Evolutionary conservation across 2,888 invertebrate genomes (phyloP).

Genomic region (Sminthurinus aureus): DNA sequence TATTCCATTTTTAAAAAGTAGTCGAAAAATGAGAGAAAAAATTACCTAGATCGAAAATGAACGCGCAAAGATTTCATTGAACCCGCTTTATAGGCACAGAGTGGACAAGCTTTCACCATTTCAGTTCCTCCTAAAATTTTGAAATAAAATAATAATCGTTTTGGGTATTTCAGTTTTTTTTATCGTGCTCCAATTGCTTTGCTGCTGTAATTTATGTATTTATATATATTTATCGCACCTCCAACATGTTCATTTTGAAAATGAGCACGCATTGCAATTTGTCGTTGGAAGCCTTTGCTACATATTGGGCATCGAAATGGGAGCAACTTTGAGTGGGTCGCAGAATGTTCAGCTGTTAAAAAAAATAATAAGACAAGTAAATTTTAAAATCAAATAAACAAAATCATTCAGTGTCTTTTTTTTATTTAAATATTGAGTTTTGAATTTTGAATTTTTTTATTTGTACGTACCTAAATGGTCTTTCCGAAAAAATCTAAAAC

Average conservation of each 20-base stretch:
- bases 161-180: too few species aligned
- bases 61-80: slow-evolving; percentile 89
- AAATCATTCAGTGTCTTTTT: too few species aligned
- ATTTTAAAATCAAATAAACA: too few species aligned
- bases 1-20: too few species aligned
- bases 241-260: slow-evolving; percentile 74
- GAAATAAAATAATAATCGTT: too few species aligned
- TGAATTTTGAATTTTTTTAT: too few species aligned
- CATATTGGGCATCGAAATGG: slow-evolving; percentile 93
- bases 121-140: slow-evolving; percentile 66
- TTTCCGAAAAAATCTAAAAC: slow-evolving; percentile 79
- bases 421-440: too few species aligned
- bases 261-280: slow-evolving; percentile 92
- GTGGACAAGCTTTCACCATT: slow-evolving; percentile 86
- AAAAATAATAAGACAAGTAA: neutral
- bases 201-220: too few species aligned
- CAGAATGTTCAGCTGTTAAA: slow-evolving; percentile 73
- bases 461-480: slow-evolving; percentile 81
- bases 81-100: slow-evolving; percentile 87
- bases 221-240: slow-evolving; percentile 31
- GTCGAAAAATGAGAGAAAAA: slow-evolving; percentile 65
- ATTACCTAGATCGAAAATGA: slow-evolving; percentile 73
- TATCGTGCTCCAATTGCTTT: too few species aligned
- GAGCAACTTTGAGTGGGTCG: slow-evolving; percentile 89
- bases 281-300: slow-evolving; percentile 88